A percentile compares a stretch with the other conserved stretches of the same genome.
Evolutionary conservation across 2,888 invertebrate species (phyloP).

Genomic region (Neoascia interrupta): DNA sequence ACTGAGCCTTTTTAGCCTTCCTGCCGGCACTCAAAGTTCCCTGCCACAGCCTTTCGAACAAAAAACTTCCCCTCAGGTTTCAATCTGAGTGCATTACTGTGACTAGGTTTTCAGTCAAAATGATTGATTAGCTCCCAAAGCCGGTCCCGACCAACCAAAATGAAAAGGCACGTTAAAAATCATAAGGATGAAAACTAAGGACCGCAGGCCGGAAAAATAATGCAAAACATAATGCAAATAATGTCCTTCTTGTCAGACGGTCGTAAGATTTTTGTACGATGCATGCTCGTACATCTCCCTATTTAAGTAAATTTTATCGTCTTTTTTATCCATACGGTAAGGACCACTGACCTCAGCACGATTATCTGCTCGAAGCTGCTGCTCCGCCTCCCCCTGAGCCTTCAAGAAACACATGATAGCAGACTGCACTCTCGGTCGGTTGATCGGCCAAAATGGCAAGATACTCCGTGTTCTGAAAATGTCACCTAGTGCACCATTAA

Average conservation of each 20-base stretch:
- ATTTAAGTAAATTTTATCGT: slow-evolving; percentile 38
- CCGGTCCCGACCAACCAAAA: neutral
- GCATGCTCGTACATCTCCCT: slow-evolving; percentile 21
- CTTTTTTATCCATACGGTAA: slow-evolving; percentile 31
- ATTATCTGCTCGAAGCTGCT: slow-evolving; percentile 12
- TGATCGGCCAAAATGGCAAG: too few species aligned
- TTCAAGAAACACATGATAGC: slow-evolving; percentile 10
- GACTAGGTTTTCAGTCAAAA: slow-evolving; percentile 52
- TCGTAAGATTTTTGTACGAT: neutral
- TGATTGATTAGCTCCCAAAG: slow-evolving; percentile 59
- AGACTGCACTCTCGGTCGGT: slow-evolving; percentile 3
- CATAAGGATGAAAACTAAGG: slow-evolving; percentile 32
- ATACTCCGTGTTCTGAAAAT: slow-evolving; percentile 65
- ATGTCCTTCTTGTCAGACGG: slow-evolving; percentile 37
- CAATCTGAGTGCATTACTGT: slow-evolving; percentile 35
- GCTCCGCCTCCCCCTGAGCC: neutral
- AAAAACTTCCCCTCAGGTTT: too few species aligned
- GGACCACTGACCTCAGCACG: slow-evolving; percentile 54
- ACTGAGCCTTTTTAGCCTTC: too few species aligned
- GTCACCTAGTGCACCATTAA: slow-evolving; percentile 66
- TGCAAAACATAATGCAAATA: slow-evolving; percentile 11
- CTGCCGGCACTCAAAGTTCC: too few species aligned
- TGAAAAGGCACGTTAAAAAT: slow-evolving; percentile 21
- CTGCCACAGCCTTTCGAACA: too few species aligned
- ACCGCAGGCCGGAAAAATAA: slow-evolving; percentile 12